Evolutionary conservation across 2,113 vertebrate genomes (phyloP).

Genomic region (Corythornis cristatus): DNA sequence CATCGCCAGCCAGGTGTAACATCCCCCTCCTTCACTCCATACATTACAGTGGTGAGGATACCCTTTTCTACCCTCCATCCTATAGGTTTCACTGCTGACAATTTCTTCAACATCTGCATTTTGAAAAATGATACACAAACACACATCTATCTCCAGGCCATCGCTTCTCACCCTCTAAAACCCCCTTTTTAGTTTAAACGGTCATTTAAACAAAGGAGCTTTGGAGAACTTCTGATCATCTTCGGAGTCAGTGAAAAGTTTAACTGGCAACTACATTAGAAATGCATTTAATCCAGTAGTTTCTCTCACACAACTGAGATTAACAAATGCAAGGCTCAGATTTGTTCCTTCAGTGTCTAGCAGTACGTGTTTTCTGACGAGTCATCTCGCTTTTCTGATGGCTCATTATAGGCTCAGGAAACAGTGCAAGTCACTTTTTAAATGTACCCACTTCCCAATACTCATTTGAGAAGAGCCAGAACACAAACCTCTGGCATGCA

Average conservation of each 20-base stretch:
- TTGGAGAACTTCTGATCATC: not conserved
- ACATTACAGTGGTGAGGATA: not conserved
- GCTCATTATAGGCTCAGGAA: slow-evolving; percentile 1
- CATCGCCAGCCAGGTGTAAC: not conserved
- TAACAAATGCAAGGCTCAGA: slow-evolving; percentile 31
- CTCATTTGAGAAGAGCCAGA: not conserved
- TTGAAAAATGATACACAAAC: not conserved
- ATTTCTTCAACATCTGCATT: not conserved
- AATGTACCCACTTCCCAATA: not conserved
- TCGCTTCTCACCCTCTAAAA: not conserved
- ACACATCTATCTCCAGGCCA: not conserved
- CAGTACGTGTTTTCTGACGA: not conserved
- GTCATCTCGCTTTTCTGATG: not conserved
- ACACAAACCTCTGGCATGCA: not conserved
- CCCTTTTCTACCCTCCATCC: not conserved
- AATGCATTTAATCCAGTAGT: slow-evolving; percentile 42
- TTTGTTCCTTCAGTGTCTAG: not conserved
- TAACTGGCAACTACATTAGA: slow-evolving; percentile 17
- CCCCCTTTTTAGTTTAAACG: not conserved
- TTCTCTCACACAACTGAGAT: not conserved
- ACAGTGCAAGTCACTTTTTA: not conserved
- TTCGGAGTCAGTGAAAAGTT: not conserved
- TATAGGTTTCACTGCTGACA: not conserved
- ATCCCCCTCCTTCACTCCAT: not conserved
- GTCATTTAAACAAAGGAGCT: not conserved